Percentiles rank a stretch among this genome's conserved stretches.
Evolutionary conservation across 1,140 invertebrate genomes (phyloP).

Genomic region (Conus ventricosus): DNA sequence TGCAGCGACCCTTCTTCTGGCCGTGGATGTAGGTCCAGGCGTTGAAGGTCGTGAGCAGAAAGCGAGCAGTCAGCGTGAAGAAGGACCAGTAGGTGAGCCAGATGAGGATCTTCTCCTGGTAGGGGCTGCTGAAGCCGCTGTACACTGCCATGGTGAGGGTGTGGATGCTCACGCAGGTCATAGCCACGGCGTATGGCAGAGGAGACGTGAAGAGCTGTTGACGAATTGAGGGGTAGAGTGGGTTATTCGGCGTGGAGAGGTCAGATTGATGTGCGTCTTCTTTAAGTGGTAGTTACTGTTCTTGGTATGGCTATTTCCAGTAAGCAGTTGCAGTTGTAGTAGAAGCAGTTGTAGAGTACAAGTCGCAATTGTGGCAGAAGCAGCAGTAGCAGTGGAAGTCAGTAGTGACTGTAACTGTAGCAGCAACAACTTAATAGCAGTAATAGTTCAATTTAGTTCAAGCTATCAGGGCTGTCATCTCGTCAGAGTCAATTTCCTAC

Average conservation of each 20-base stretch:
- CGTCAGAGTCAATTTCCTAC: too few species aligned
- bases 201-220: slow-evolving; percentile 58
- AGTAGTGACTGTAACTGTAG: too few species aligned
- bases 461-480: too few species aligned
- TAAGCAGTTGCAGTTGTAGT: not conserved
- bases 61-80: slow-evolving; percentile 55
- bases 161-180: slow-evolving; percentile 51
- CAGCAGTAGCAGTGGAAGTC: too few species aligned
- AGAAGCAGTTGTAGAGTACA: not conserved
- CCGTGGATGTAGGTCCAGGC: slow-evolving; percentile 53
- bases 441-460: too few species aligned
- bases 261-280: too few species aligned
- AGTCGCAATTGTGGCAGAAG: not conserved
- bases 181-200: slow-evolving; percentile 56
- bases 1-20: not conserved
- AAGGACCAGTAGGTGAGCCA: slow-evolving; percentile 70
- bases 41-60: slow-evolving; percentile 57
- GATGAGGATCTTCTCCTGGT: slow-evolving; percentile 61
- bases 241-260: not conserved
- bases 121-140: slow-evolving; percentile 40
- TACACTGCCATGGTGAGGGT: slow-evolving; percentile 57
- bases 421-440: too few species aligned
- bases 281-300: too few species aligned
- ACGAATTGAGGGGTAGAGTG: not conserved
- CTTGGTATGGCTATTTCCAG: too few species aligned